Percentiles rank a stretch among this genome's conserved stretches.
Conservation (phyloP, 2,797 vertebrate genomes). For the Coregonus ussuriensis region DNA sequence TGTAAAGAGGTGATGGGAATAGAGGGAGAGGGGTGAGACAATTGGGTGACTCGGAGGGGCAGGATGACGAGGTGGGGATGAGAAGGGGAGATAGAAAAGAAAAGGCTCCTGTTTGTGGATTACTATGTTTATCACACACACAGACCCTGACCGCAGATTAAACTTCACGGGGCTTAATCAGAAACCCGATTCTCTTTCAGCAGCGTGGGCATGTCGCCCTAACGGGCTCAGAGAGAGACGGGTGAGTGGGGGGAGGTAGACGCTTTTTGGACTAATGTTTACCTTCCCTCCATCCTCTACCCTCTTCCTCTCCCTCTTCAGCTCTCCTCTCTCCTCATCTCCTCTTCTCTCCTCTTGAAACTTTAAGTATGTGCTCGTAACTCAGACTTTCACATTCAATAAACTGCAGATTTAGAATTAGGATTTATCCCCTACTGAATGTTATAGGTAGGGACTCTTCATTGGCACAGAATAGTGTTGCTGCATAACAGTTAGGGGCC, state of each 20-base stretch:
- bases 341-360: background rate
- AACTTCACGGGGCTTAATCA: constrained; percentile 75
- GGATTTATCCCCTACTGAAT: background rate
- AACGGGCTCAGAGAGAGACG: constrained; percentile 2
- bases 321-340: background rate
- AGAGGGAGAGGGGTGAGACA: constrained; percentile 9
- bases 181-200: constrained; percentile 71
- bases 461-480: background rate
- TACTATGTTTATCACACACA: constrained; percentile 2
- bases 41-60: background rate
- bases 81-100: background rate
- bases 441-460: background rate
- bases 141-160: constrained; percentile 68
- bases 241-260: background rate
- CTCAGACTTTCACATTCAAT: background rate
- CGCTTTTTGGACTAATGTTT: background rate
- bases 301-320: background rate
- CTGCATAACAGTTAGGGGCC: background rate
- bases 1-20: background rate
- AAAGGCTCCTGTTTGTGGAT: background rate
- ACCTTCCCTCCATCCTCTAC: background rate
- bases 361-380: background rate
- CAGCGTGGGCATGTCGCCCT: constrained; percentile 35
- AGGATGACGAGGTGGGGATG: constrained; percentile 21
- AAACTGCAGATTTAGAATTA: background rate